Percentiles rank a stretch among this genome's conserved stretches.
Conservation (phyloP, 2,113 vertebrate genomes). For the Channa argus region DNA sequence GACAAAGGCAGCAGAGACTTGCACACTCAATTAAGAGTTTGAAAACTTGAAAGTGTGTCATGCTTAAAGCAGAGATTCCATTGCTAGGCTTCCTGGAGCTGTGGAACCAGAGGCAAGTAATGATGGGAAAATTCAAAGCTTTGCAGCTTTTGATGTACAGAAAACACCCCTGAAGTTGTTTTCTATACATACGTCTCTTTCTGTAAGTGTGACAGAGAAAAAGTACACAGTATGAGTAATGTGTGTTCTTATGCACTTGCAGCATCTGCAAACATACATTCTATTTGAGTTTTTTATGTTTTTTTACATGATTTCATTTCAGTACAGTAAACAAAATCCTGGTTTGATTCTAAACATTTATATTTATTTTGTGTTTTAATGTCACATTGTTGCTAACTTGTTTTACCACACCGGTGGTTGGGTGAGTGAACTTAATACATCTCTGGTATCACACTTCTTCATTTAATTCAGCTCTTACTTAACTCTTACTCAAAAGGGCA, state of each 20-base stretch:
- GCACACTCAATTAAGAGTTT: conserved; percentile 41
- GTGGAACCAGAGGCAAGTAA: conserved; percentile 46
- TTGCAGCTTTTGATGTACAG: conserved; percentile 46
- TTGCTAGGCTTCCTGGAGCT: conserved; percentile 40
- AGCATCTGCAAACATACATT: no score
- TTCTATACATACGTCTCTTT: conserved; percentile 56
- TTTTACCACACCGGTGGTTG: conserved; percentile 1
- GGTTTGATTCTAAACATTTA: conserved; percentile 1
- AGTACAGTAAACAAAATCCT: background rate
- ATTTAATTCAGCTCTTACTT: conserved; percentile 63
- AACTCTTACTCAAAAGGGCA: conserved; percentile 71
- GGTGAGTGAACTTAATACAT: background rate
- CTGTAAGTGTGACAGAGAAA: conserved; percentile 32
- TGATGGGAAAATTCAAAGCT: conserved; percentile 19
- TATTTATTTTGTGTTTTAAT: conserved; percentile 14
- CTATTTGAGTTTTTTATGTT: no score
- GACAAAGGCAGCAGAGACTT: conserved; percentile 16
- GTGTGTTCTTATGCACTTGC: background rate
- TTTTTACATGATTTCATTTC: background rate
- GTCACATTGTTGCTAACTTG: conserved; percentile 3
- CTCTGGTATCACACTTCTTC: conserved; percentile 54
- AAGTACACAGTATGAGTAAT: background rate
- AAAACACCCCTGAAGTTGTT: conserved; percentile 63
- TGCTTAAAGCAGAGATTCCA: conserved; percentile 44
- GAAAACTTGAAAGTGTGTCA: conserved; percentile 43